Evolutionary conservation across 2,113 vertebrate genomes (phyloP).

Genomic region (Chaetodon trifascialis): DNA sequence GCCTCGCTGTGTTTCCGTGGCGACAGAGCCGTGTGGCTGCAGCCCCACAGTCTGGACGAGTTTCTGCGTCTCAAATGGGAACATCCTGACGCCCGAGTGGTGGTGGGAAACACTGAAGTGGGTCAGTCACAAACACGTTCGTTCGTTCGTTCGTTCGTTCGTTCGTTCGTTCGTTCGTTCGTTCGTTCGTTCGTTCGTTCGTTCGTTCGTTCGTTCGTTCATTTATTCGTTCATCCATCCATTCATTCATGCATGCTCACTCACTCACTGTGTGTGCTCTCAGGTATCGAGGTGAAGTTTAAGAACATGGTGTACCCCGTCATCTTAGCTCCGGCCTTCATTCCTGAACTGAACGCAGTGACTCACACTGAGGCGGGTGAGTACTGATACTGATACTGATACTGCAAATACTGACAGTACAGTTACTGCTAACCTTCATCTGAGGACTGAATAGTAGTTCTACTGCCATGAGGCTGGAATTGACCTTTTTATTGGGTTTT

Average conservation of each 20-base stretch:
- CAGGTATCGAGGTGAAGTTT: slow-evolving; percentile 94
- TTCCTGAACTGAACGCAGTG: slow-evolving; percentile 89
- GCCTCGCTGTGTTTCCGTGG: slow-evolving; percentile 86
- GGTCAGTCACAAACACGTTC: slow-evolving; percentile 83
- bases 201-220: background rate
- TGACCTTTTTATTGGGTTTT: no score
- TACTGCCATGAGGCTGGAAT: background rate
- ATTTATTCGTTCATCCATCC: background rate
- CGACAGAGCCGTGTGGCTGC: slow-evolving; percentile 90
- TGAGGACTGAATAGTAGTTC: background rate
- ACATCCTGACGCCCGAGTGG: slow-evolving; percentile 88
- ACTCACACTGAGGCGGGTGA: slow-evolving; percentile 87
- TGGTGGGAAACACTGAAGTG: slow-evolving; percentile 98
- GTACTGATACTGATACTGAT: slow-evolving; percentile 11
- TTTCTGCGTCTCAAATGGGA: slow-evolving; percentile 89
- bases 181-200: no score
- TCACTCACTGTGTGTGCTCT: background rate
- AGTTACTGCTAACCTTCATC: no score
- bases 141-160: no score
- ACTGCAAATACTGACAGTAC: no score
- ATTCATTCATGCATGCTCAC: background rate
- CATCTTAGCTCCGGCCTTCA: slow-evolving; percentile 90
- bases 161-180: no score
- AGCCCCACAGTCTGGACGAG: slow-evolving; percentile 86
- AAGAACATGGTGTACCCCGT: slow-evolving; percentile 93